These are phyloP conservation scores for Mus caroli DNA, from an alignment of 2,797 vertebrate species.

Conservation along the genomic window DNA sequence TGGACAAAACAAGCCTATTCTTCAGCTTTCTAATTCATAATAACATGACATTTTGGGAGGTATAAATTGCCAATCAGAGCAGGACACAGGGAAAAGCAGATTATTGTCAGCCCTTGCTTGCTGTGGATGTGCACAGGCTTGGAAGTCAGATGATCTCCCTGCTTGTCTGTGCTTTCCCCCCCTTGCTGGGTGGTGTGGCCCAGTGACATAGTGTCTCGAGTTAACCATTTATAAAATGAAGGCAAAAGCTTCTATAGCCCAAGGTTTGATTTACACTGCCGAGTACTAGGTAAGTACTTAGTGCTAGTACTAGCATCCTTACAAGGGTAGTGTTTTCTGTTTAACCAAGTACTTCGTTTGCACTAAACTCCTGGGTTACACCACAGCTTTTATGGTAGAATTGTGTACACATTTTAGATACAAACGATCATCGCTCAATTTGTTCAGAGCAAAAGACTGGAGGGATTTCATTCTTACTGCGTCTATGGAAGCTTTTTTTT, in stretches of 20 bases:
- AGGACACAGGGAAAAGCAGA: neutral
- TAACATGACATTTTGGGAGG: neutral
- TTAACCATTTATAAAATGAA: slow-evolving; percentile 24
- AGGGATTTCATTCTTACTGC: neutral
- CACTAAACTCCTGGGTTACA: slow-evolving; percentile 31
- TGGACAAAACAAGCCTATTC: neutral
- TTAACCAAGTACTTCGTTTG: slow-evolving; percentile 60
- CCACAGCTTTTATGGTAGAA: slow-evolving; percentile 51
- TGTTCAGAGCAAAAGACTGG: slow-evolving; percentile 41
- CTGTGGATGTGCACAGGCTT: neutral
- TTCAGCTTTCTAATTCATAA: slow-evolving; percentile 52
- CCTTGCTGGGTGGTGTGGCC: neutral
- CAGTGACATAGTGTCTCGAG: neutral
- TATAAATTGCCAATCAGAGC: neutral
- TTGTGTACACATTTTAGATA: slow-evolving; percentile 64
- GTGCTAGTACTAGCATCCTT: slow-evolving; percentile 21
- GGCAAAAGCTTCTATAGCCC: neutral
- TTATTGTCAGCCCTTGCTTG: neutral
- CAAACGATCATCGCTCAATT: neutral
- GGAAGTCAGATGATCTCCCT: neutral
- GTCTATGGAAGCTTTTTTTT: slow-evolving; percentile 49
- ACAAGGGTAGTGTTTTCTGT: slow-evolving; percentile 7
- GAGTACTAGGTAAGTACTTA: slow-evolving; percentile 26
- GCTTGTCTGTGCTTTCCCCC: neutral
- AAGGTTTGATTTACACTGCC: neutral